Conservation (phyloP, 1,140 invertebrate genomes). For the Ctenoplectra terminalis region DNA sequence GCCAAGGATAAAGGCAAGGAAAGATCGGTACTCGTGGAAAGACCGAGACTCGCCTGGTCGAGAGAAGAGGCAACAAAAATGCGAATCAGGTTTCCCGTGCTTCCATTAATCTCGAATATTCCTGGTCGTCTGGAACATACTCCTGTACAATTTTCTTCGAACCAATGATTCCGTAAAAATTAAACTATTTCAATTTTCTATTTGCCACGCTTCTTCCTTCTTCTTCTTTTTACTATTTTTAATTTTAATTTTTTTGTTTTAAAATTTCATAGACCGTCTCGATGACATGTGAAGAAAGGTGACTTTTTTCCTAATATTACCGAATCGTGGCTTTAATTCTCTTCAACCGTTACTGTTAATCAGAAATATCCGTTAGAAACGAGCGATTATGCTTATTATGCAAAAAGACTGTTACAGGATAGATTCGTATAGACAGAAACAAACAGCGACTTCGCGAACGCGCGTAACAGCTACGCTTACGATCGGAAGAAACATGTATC, state of each 20-base stretch:
- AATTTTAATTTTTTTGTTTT: too few relatives aligned
- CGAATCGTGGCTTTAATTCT: not conserved
- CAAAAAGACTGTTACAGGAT: too few relatives aligned
- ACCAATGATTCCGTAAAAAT: not conserved
- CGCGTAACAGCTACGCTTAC: slow-evolving; percentile 13
- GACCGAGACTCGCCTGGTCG: slow-evolving; percentile 29
- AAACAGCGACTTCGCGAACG: too few relatives aligned
- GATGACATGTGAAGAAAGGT: slow-evolving; percentile 39
- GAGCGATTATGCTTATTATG: too few relatives aligned
- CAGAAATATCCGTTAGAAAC: too few relatives aligned
- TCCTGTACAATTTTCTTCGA: not conserved
- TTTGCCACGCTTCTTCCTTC: not conserved
- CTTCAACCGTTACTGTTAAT: too few relatives aligned
- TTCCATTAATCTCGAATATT: slow-evolving; percentile 66
- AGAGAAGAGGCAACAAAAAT: slow-evolving; percentile 55
- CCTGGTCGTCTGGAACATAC: slow-evolving; percentile 26
- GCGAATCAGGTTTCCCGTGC: slow-evolving; percentile 65
- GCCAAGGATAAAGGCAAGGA: slow-evolving; percentile 35
- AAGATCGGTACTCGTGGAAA: slow-evolving; percentile 38
- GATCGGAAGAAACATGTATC: too few relatives aligned
- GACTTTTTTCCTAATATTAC: slow-evolving; percentile 9
- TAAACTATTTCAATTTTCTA: not conserved
- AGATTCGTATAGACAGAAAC: too few relatives aligned
- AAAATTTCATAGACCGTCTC: too few relatives aligned
- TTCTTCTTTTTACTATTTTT: too few relatives aligned